Evolutionary conservation across 2,888 invertebrate species (phyloP).

Genomic region (Mylabris sibirica): DNA sequence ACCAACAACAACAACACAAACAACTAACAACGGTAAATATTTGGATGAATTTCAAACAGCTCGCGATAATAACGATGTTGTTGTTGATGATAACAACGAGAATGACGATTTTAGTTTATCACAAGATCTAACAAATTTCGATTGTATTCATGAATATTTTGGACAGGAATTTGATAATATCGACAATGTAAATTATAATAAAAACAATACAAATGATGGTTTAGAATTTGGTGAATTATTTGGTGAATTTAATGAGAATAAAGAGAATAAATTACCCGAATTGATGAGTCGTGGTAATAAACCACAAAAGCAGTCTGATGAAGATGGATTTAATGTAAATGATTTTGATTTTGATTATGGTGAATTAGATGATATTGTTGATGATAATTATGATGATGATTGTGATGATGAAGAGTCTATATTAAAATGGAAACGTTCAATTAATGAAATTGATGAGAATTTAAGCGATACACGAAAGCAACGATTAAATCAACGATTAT

Average conservation of each 20-base stretch:
- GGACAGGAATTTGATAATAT: slow-evolving; percentile 23
- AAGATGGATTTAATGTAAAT: neutral
- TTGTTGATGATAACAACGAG: no score
- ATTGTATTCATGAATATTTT: slow-evolving; percentile 43
- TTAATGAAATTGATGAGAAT: slow-evolving; percentile 24
- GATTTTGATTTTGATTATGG: slow-evolving; percentile 21
- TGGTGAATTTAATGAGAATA: slow-evolving; percentile 11
- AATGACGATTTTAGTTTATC: slow-evolving; percentile 36
- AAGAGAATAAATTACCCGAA: slow-evolving; percentile 15
- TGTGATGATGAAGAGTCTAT: slow-evolving; percentile 18
- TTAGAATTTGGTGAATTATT: slow-evolving; percentile 27
- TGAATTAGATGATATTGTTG: slow-evolving; percentile 23
- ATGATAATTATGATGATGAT: slow-evolving; percentile 17
- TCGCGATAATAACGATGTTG: slow-evolving; percentile 25
- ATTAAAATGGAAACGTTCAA: slow-evolving; percentile 19
- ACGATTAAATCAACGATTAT: slow-evolving; percentile 39
- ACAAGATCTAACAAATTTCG: slow-evolving; percentile 37
- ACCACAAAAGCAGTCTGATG: neutral
- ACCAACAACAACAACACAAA: neutral
- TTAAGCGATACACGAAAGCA: slow-evolving; percentile 34
- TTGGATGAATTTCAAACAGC: neutral
- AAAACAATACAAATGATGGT: slow-evolving; percentile 12
- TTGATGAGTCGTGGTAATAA: slow-evolving; percentile 9
- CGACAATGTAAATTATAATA: slow-evolving; percentile 21
- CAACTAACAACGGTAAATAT: neutral